These are phyloP conservation scores for Myopa tessellatipennis DNA, from an alignment of 2,888 invertebrate genomes.

Conservation along the genomic window DNA sequence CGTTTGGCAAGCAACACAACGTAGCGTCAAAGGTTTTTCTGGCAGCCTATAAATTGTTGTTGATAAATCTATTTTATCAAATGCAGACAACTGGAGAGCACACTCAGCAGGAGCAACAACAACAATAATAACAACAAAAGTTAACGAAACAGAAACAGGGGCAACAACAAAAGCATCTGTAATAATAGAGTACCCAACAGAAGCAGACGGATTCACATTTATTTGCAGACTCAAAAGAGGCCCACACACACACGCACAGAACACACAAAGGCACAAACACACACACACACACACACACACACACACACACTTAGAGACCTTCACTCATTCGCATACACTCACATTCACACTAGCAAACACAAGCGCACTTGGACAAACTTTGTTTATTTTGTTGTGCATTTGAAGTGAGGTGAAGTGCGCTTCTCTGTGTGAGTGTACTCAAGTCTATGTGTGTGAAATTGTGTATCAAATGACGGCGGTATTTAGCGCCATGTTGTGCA, in stretches of 20 bases:
- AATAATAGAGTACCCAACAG: not conserved
- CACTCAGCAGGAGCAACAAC: constrained; percentile 16
- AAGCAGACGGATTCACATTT: not conserved
- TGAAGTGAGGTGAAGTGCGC: constrained; percentile 32
- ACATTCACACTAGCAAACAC: constrained; percentile 41
- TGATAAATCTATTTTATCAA: constrained; percentile 59
- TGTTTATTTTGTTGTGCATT: constrained; percentile 29
- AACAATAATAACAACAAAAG: constrained; percentile 23
- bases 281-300: constrained; percentile 23
- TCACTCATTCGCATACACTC: constrained; percentile 1
- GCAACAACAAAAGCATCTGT: constrained; percentile 21
- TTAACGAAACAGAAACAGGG: not conserved
- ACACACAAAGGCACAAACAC: constrained; percentile 10
- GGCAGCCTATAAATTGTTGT: constrained; percentile 54
- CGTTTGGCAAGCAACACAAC: constrained; percentile 33
- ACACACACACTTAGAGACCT: constrained; percentile 22
- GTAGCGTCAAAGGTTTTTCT: not conserved
- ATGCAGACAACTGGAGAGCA: constrained; percentile 43
- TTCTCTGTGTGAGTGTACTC: constrained; percentile 39
- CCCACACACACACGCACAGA: constrained; percentile 42
- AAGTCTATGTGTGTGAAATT: constrained; percentile 16
- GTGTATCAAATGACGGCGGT: constrained; percentile 13
- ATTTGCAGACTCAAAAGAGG: constrained; percentile 43
- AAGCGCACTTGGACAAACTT: constrained; percentile 11
- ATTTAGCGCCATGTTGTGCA: constrained; percentile 28